Percentiles rank a stretch among this genome's conserved stretches.
Evolutionary conservation across 1,140 invertebrate genomes (phyloP).

Genomic region (Lepidurus packardi): DNA sequence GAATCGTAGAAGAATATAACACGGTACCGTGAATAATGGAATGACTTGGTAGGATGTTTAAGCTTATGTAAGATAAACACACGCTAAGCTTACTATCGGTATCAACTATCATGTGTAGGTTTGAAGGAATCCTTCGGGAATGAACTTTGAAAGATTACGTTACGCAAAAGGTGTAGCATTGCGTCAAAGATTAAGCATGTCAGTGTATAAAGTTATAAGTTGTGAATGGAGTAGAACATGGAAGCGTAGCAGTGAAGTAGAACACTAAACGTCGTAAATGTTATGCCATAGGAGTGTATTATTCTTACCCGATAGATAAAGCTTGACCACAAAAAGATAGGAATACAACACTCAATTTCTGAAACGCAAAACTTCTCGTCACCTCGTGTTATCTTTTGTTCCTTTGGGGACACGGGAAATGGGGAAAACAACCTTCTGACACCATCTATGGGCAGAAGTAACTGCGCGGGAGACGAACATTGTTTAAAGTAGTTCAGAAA

Average conservation of each 20-base stretch:
- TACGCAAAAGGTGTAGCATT: neutral
- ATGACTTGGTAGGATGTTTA: too few species aligned
- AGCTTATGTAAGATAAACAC: neutral
- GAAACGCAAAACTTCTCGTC: neutral
- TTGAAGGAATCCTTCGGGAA: neutral
- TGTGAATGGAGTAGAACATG: neutral
- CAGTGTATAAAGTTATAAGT: neutral
- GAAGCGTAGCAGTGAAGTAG: neutral
- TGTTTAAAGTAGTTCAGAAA: neutral
- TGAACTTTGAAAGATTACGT: neutral
- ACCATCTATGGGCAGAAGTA: neutral
- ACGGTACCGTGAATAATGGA: too few species aligned
- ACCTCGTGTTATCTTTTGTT: constrained; percentile 22
- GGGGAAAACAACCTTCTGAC: neutral
- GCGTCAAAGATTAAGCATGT: neutral
- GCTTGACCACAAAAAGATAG: neutral
- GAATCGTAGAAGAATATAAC: too few species aligned
- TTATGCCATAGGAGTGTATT: neutral
- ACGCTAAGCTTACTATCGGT: neutral
- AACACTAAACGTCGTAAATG: neutral
- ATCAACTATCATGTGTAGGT: neutral
- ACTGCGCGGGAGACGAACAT: neutral
- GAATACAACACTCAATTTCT: neutral
- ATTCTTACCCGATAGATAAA: constrained; percentile 2
- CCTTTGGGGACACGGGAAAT: neutral